A percentile compares a stretch with the other conserved stretches of the same genome.
These are phyloP conservation scores for Acrossocheilus fasciatus DNA, from an alignment of 2,797 vertebrate genomes.

Conservation along the genomic window DNA sequence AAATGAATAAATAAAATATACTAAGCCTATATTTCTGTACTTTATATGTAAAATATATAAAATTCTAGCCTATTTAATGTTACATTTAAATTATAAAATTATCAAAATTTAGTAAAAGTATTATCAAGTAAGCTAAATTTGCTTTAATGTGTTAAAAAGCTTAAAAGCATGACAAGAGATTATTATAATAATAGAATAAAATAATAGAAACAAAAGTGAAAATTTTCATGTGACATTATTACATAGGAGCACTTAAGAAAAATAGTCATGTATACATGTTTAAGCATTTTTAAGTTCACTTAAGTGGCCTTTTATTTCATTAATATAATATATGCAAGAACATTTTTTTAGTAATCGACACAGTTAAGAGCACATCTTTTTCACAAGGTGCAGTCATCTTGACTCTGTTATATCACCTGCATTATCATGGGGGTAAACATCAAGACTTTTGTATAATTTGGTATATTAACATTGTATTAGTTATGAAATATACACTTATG, in stretches of 20 bases:
- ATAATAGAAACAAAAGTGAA: background rate
- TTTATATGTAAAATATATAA: background rate
- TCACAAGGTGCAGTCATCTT: background rate
- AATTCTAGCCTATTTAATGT: background rate
- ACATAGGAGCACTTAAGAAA: background rate
- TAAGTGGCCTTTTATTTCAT: background rate
- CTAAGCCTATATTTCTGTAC: background rate
- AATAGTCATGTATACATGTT: background rate
- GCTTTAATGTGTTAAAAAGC: no score
- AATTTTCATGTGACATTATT: background rate
- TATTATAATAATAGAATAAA: background rate
- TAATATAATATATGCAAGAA: background rate
- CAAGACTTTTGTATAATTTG: background rate
- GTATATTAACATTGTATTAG: background rate
- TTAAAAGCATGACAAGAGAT: background rate
- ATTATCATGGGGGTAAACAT: background rate
- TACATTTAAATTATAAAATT: background rate
- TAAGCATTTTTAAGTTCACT: background rate
- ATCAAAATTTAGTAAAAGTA: background rate
- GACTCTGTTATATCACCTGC: background rate
- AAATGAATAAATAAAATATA: background rate
- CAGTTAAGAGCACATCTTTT: background rate
- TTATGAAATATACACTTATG: background rate
- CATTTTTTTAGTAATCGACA: background rate
- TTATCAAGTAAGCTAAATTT: background rate